Base-by-base conservation (phyloP, 2,113 vertebrate species). In the Lipophrys pholis region DNA sequence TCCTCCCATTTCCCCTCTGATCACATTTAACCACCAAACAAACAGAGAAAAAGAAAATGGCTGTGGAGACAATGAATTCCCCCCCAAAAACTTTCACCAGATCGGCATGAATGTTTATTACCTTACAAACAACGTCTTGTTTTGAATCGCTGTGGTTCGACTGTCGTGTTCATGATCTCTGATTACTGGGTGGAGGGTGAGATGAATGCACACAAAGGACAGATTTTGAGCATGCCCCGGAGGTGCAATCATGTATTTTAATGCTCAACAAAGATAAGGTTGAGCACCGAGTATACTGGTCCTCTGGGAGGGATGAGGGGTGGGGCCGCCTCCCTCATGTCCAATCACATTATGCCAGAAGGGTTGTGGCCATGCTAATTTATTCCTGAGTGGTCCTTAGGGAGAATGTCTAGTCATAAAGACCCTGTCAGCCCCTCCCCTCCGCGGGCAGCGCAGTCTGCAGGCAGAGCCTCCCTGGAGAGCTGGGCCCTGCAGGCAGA, bases 201-300 rank as follows among this genome's bases (percentile, higher is more conserved):
- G 54, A 72, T 71, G 76, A 83, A 78, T 46, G 54, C 68, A 85
- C 76, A 90, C 82, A 90, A 83, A 88, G 86, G 86, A 82, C 73
- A 76, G 74, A 83, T 75, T 79, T 48, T 64, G 66, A 72, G 70
- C 73, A 58, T 81, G 86, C 83, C 90, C 89, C n/a, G 50, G 62
- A 89, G 90, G 88, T 83, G 67, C 74, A 88, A 89, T 90, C 79
- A 83, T 88, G 88, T 84, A 81, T 90, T 92, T 91, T 87, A 91
- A 85, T 89, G 80, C 76, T 80, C 69, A 86, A 86, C 85, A 87
- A 78, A 88, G 89, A 89, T 88, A 88, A 90, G 83, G 84, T 72
- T 87, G 79, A 80, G 84, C 73, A 63, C 72, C 38, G 82, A 71
- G 69, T 49, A 66, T 75, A 81, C 81, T 58, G 8, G 81, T 90